Evolutionary conservation across 2,113 vertebrate species (phyloP).

Genomic region (Oryzias melastigma): DNA sequence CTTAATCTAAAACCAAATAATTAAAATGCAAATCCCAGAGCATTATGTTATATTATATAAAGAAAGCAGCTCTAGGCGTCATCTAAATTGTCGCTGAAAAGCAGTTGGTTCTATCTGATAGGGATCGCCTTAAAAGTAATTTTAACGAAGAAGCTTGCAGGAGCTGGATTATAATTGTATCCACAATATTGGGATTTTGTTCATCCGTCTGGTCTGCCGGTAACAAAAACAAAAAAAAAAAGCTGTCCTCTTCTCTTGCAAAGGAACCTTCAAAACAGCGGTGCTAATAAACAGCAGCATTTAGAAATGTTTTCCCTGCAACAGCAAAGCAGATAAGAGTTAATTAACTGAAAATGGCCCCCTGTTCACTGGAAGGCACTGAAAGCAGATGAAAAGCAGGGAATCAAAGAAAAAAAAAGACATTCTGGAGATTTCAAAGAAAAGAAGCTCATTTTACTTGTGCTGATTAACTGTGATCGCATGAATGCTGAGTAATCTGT

Average conservation of each 20-base stretch:
- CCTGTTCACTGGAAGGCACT: slow-evolving; percentile 56
- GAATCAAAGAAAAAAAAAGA: slow-evolving; percentile 43
- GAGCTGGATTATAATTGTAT: slow-evolving; percentile 34
- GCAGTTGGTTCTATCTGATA: slow-evolving; percentile 33
- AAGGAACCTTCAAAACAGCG: slow-evolving; percentile 29
- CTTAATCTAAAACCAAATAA: slow-evolving; percentile 26
- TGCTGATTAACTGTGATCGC: slow-evolving; percentile 43
- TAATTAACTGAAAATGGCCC: slow-evolving; percentile 70
- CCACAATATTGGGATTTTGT: neutral
- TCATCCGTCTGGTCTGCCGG: slow-evolving; percentile 19
- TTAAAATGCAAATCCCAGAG: slow-evolving; percentile 45
- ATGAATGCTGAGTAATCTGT: slow-evolving; percentile 39
- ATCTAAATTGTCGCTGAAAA: slow-evolving; percentile 18
- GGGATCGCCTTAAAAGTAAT: slow-evolving; percentile 46
- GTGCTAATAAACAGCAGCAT: slow-evolving; percentile 27
- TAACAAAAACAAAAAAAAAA: slow-evolving; percentile 42
- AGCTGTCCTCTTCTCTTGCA: slow-evolving; percentile 7
- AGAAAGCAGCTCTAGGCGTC: slow-evolving; percentile 23
- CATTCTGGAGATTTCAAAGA: slow-evolving; percentile 44
- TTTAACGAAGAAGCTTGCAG: slow-evolving; percentile 29
- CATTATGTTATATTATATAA: slow-evolving; percentile 30
- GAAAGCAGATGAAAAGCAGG: slow-evolving; percentile 47
- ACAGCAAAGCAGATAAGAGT: slow-evolving; percentile 57
- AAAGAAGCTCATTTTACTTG: slow-evolving; percentile 56
- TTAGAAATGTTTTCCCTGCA: slow-evolving; percentile 56